Base-by-base conservation (phyloP, 2,797 vertebrate species). In the Rhinogobio ventralis region DNA sequence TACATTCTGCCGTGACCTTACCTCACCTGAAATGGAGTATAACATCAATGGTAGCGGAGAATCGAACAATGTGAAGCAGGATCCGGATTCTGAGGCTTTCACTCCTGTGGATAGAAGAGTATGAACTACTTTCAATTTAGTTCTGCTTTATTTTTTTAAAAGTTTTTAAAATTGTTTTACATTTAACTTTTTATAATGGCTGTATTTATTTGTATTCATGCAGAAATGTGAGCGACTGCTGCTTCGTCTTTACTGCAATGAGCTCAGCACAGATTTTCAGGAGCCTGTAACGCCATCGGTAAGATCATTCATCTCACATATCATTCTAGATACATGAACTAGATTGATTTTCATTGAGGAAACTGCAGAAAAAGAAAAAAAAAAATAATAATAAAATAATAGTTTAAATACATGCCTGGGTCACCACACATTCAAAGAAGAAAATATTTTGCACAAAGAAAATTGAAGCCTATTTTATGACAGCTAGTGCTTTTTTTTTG, bases 221-320 rank as follows among this genome's bases (percentile, higher is more conserved):
- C 94, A 99, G 98, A 97, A 92, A 85, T 99, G 98, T 89, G 97
- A 99, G 91, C 95, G 97, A 90, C 91, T 99, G 89, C 92, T 98
- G 1, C 94, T 99, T 7, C 96, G 96, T 23, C 90, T 99, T 87
- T 97, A 96, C 95, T 98, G 97, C 90, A 97, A 96, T 49, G 97
- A 95, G 86, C 96, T 99, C 93, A 99, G 98, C 90, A 95, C 97
- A 0, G 98, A 98, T 14, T 99, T 99, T 92, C 98, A 99, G 5
- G 97, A 98, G 36, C 93, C 97, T 0, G 95, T 98, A 53, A 95
- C 97, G 78, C 96, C 96, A 0, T 92, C 97, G 89, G 98, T 99
- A 94, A 96, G 96, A 81, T 84, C 30, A 74, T 4, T 14, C 7
- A 42, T 4, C 42, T 64, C 23, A 55, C 23, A 19, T 62, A 23